Evolutionary conservation across 2,888 invertebrate genomes (phyloP).

Genomic region (Noctua fimbriata): DNA sequence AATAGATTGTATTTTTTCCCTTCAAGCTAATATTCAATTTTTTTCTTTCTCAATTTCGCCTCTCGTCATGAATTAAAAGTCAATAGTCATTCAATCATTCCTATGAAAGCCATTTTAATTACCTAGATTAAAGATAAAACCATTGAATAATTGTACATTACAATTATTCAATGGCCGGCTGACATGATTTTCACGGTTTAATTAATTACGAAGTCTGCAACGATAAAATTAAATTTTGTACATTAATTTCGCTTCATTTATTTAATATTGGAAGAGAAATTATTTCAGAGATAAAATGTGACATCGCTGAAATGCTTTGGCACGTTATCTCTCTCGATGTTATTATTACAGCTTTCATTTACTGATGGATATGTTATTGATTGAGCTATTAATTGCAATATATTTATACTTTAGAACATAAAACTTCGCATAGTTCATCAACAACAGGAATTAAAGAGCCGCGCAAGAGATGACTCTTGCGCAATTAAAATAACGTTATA

Average conservation of each 20-base stretch:
- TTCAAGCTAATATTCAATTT: too few species aligned
- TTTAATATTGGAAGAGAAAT: slow-evolving; percentile 32
- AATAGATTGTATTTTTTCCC: too few species aligned
- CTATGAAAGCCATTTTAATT: slow-evolving; percentile 4
- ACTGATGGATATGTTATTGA: slow-evolving; percentile 1
- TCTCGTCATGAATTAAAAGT: background rate
- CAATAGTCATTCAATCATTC: background rate
- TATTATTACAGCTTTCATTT: slow-evolving; percentile 29
- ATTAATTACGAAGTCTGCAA: slow-evolving; percentile 39
- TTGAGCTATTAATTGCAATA: background rate
- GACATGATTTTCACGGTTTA: slow-evolving; percentile 20
- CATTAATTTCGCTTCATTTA: slow-evolving; percentile 43
- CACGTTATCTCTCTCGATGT: background rate
- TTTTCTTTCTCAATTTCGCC: too few species aligned
- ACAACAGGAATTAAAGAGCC: background rate
- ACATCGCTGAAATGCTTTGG: slow-evolving; percentile 13
- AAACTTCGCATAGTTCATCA: background rate
- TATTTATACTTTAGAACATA: background rate
- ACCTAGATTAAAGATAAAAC: background rate
- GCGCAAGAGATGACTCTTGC: too few species aligned
- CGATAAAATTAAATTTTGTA: slow-evolving; percentile 30
- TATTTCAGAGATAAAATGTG: slow-evolving; percentile 34
- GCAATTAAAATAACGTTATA: too few species aligned
- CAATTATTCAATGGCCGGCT: slow-evolving; percentile 13
- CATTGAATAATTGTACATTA: too few species aligned